These are phyloP conservation scores for Dryoscopus gambensis DNA, from an alignment of 2,113 vertebrate genomes.

Conservation along the genomic window DNA sequence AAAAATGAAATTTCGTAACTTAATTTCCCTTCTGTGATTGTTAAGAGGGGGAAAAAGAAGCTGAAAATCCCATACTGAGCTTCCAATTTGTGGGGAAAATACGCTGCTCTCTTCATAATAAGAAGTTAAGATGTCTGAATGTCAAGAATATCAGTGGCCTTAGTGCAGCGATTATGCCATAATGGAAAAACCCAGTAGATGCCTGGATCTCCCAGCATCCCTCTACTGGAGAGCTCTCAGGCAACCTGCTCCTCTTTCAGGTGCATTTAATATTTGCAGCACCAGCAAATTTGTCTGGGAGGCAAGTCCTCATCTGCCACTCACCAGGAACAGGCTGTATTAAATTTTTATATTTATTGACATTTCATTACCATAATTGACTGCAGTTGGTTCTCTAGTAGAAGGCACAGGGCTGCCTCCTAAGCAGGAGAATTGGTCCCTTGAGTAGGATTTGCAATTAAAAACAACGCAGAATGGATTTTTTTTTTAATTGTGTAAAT, in stretches of 20 bases:
- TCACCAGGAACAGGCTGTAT: slow-evolving; percentile 92
- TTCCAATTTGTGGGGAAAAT: not conserved
- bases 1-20: not conserved
- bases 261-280: slow-evolving; percentile 90
- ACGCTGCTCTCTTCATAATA: not conserved
- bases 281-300: slow-evolving; percentile 94
- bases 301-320: slow-evolving; percentile 94
- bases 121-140: slow-evolving; percentile 64
- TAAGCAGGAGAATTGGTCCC: slow-evolving; percentile 84
- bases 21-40: slow-evolving; percentile 34
- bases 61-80: not conserved
- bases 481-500: slow-evolving; percentile 91
- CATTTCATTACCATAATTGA: slow-evolving; percentile 99
- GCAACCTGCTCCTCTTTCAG: slow-evolving; percentile 78
- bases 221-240: slow-evolving; percentile 58
- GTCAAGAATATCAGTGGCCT: slow-evolving; percentile 26
- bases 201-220: slow-evolving; percentile 58
- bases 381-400: slow-evolving; percentile 85
- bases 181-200: slow-evolving; percentile 60
- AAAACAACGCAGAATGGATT: slow-evolving; percentile 86
- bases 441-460: slow-evolving; percentile 93
- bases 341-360: slow-evolving; percentile 99
- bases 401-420: slow-evolving; percentile 82
- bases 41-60: not conserved
- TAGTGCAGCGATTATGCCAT: slow-evolving; percentile 22